A percentile compares a stretch with the other conserved stretches of the same genome.
Evolutionary conservation across 1,140 invertebrate genomes (phyloP).

Genomic region (Penaeus japonicus): DNA sequence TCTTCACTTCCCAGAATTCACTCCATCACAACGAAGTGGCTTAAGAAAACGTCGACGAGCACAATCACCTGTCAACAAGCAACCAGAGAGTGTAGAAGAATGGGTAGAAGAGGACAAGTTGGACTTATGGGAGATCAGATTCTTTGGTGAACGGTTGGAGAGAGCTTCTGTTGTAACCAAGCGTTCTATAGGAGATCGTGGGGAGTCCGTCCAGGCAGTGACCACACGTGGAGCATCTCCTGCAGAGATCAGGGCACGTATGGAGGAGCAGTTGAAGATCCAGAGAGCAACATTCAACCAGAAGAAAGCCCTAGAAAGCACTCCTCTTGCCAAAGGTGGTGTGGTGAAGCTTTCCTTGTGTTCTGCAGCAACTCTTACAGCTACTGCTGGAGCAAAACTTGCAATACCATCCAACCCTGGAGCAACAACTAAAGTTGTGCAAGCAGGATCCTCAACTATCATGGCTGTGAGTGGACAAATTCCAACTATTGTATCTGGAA

Average conservation of each 20-base stretch:
- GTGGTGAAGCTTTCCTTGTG: constrained; percentile 47
- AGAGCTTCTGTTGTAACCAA: constrained; percentile 49
- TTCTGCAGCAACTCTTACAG: constrained; percentile 19
- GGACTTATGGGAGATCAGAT: constrained; percentile 96
- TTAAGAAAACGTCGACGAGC: constrained; percentile 89
- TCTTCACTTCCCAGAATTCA: constrained; percentile 75
- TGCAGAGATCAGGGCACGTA: constrained; percentile 42
- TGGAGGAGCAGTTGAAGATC: constrained; percentile 59
- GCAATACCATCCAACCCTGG: background rate
- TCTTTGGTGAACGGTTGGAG: constrained; percentile 84
- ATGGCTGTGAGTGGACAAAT: constrained; percentile 44
- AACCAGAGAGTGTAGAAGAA: constrained; percentile 89
- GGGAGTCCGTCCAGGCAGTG: constrained; percentile 9
- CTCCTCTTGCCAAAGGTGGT: constrained; percentile 23
- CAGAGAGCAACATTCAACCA: constrained; percentile 56
- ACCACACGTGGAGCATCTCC: constrained; percentile 31
- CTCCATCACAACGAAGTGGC: constrained; percentile 87
- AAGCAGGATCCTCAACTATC: constrained; percentile 43
- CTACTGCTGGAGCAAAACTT: constrained; percentile 30
- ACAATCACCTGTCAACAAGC: constrained; percentile 87
- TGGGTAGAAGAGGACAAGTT: constrained; percentile 97
- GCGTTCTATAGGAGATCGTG: constrained; percentile 31
- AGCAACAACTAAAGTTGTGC: constrained; percentile 33
- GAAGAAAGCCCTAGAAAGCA: constrained; percentile 44
- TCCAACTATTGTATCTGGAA: constrained; percentile 47